Base-by-base conservation (phyloP, 2,888 invertebrate species). In the Temnothorax unifasciatus region DNA sequence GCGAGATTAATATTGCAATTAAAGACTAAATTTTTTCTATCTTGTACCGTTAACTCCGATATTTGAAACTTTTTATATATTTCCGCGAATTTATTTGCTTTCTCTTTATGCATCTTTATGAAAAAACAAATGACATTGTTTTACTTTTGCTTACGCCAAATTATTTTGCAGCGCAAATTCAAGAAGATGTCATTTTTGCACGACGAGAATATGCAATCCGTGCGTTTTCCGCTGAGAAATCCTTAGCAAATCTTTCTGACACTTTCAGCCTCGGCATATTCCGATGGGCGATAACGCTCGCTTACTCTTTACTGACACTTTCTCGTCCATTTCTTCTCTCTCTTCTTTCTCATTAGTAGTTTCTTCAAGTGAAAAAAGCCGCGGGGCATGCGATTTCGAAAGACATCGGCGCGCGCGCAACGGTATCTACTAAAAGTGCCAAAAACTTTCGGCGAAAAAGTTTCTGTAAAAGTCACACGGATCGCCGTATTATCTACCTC, bases 391-490 rank as follows among this genome's bases (percentile, higher is more conserved):
- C 73, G 86, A 89, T 86, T 88, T 75, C 54, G 61, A 68, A 69
- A 77, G 61, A 76, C 76, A 73, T 79, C 59, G 84, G 83, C 81
- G 82, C 86, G 41, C 41, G 77, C 61, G 59, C 88, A 82, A 66
- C 81, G 85, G 75, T 63, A 86, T 76, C 41, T 52, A 79, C 41
- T 52, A 79, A 82, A 77, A 89, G 77, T 85, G 87, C 68, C 79
- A 75, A 91, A 87, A 90, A 91, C 74, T 90, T 90, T 84, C 52
- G 54, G 50, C 75, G 61, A 29, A 8, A 64, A 90, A 91, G 85
- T 90, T 90, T 90, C 84, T 84, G 63, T 79, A 83, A 79, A 86
- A 90, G 85, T 91, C 90, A 86, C 85, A 57, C 81, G 85, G 57
- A 69, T 59, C 74, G 50, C 63, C 64, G 83, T 61, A 85, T 82